Percentiles rank a stretch among this genome's conserved stretches.
Conservation (phyloP, 2,888 invertebrate genomes). For the Cryptus armator region DNA sequence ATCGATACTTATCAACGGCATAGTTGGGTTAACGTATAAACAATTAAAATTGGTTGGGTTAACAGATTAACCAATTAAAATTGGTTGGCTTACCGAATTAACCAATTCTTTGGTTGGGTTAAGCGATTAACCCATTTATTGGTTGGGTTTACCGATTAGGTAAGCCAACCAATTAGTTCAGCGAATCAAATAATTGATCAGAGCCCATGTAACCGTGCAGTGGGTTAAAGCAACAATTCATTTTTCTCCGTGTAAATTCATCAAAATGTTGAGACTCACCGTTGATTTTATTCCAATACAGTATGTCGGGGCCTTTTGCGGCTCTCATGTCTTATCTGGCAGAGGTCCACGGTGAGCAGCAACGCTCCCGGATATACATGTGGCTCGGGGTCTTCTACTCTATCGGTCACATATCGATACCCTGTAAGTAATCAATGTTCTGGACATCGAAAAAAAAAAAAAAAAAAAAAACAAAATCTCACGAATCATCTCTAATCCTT, state of each 20-base stretch:
- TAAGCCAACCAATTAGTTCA: too few relatives aligned
- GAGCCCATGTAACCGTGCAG: too few relatives aligned
- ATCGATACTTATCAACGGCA: too few relatives aligned
- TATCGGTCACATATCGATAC: slow-evolving; percentile 85
- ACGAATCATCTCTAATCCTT: slow-evolving; percentile 31
- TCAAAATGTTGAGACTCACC: neutral
- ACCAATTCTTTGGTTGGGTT: too few relatives aligned
- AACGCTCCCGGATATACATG: slow-evolving; percentile 81
- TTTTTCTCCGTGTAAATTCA: neutral
- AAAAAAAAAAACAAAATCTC: slow-evolving; percentile 21
- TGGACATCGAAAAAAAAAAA: slow-evolving; percentile 10
- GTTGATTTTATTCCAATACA: slow-evolving; percentile 66
- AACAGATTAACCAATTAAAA: too few relatives aligned
- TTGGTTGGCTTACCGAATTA: too few relatives aligned
- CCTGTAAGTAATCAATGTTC: slow-evolving; percentile 85
- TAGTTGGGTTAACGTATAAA: too few relatives aligned
- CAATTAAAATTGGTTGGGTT: too few relatives aligned
- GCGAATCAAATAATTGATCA: too few relatives aligned
- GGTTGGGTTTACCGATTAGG: too few relatives aligned
- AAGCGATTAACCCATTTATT: too few relatives aligned
- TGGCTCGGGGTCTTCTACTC: slow-evolving; percentile 82
- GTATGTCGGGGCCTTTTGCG: slow-evolving; percentile 82
- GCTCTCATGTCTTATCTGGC: slow-evolving; percentile 82
- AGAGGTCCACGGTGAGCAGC: slow-evolving; percentile 80
- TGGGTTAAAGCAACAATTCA: neutral